Conservation (phyloP, 1,140 invertebrate genomes). For the Acromyrmex charruanus region DNA sequence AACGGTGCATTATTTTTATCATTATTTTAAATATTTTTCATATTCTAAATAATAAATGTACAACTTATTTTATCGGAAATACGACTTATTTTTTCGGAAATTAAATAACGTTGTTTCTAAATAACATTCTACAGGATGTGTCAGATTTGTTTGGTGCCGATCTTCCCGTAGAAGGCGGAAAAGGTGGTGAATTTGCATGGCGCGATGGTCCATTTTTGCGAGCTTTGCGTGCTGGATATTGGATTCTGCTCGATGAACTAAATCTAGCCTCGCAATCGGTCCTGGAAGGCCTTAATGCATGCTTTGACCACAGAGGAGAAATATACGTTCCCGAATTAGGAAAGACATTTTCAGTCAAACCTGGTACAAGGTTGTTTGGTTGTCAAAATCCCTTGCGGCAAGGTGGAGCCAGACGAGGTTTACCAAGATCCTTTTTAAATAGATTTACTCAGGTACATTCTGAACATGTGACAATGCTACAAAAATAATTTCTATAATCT, state of each 20-base stretch:
- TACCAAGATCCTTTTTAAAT: slow-evolving; percentile 99
- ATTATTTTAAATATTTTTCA: no score
- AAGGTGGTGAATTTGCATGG: slow-evolving; percentile 96
- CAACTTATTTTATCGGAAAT: not conserved
- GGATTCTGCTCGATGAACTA: slow-evolving; percentile 99
- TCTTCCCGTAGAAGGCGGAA: slow-evolving; percentile 96
- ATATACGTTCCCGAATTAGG: slow-evolving; percentile 98
- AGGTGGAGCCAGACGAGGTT: slow-evolving; percentile 97
- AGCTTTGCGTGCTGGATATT: slow-evolving; percentile 96
- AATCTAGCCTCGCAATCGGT: slow-evolving; percentile 99
- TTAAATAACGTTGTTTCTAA: slow-evolving; percentile 21
- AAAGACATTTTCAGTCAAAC: slow-evolving; percentile 93
- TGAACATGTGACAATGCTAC: not conserved
- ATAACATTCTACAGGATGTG: slow-evolving; percentile 90
- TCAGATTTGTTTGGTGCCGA: slow-evolving; percentile 99
- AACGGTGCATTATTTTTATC: not conserved
- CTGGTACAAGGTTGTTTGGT: slow-evolving; percentile 96
- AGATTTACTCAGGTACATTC: slow-evolving; percentile 96
- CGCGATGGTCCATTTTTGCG: slow-evolving; percentile 97
- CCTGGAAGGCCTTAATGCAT: slow-evolving; percentile 99
- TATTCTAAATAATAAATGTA: not conserved
- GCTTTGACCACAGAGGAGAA: slow-evolving; percentile 98
- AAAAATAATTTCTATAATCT: slow-evolving; percentile 58
- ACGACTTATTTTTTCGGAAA: not conserved
- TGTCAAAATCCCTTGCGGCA: slow-evolving; percentile 99